A percentile compares a stretch with the other conserved stretches of the same genome.
These are phyloP conservation scores for Cassiopea andromeda DNA, from an alignment of 30 jellyfish, hydroid and myxozoan species.

Conservation along the genomic window DNA sequence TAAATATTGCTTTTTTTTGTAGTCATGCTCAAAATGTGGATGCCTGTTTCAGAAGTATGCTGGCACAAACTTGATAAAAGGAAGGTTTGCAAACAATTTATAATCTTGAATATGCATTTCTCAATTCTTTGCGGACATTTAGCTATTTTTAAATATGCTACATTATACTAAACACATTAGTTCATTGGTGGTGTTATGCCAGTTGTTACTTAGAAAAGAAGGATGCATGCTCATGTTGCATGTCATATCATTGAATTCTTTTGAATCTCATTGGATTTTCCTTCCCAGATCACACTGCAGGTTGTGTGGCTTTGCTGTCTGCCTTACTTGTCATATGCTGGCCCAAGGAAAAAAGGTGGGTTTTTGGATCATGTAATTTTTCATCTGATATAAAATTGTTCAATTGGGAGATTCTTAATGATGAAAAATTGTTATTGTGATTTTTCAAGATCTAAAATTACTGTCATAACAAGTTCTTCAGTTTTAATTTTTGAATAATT, in stretches of 20 bases:
- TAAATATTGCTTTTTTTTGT: not conserved
- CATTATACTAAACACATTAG: no score
- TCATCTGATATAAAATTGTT: not conserved
- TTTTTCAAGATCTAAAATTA: no score
- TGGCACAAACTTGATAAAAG: conserved; percentile 80
- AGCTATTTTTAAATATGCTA: no score
- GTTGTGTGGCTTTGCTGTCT: conserved; percentile 88
- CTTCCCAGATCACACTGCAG: conserved; percentile 94
- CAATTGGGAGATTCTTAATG: not conserved
- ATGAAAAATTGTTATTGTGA: no score
- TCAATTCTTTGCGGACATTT: not conserved
- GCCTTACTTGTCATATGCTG: conserved; percentile 88
- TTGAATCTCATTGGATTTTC: not conserved
- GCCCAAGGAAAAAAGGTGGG: conserved; percentile 83
- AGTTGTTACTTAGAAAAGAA: no score
- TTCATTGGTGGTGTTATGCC: no score
- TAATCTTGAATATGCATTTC: not conserved
- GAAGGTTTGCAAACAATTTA: conserved; percentile 65
- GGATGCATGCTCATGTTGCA: no score
- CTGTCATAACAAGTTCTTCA: no score
- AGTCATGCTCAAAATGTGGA: conserved; percentile 96
- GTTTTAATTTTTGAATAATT: no score
- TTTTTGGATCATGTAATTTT: not conserved
- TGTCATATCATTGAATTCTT: not conserved
- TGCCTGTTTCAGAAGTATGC: conserved; percentile 79